Evolutionary conservation across 2,888 invertebrate species (phyloP), one percentile per base, ranked within the genome.

Genomic region (Oligia latruncula): DNA sequence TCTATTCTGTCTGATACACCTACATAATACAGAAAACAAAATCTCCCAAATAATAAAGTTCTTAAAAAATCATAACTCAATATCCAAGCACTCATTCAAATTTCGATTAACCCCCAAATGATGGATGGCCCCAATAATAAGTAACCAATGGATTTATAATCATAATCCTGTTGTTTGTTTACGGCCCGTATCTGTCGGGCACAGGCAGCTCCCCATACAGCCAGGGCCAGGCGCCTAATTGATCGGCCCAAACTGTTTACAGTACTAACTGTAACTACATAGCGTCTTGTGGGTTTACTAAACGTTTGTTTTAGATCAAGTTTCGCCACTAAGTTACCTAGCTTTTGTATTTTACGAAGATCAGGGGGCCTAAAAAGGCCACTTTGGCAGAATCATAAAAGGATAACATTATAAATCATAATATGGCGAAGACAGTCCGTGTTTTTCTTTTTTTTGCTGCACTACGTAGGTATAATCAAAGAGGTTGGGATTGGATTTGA

Each of bases 161-260:
- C 91, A 90, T 94, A 93, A 94, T 93, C 91, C 92, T 74, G 78
- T 83, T 95, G 94, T 95, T 94, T 95, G 95, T 94, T 94, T 93
- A 92, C 90, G 68, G 89, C 80, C 84, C 85, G 88, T 93, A 94
- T 93, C 94, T 90, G 81, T 55, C 75, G 88, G 88, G 88, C 87
- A 81, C 92, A 89, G 90, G 83, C 91, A 85, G 74, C 82, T 90
- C 85, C 89, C 90, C 86, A 88, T 84, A 85, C 90, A 77, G 87
- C 91, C 87, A 60, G 52, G 35, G 83, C 91, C 86, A 55, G 64
- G 43, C 76, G 85, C 84, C 85, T 93, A 93, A 95, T 94, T 93
- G 94, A 95, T 93, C 89, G 88, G 60, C 83, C 87, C 86, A 83
- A 55, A 68, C 78, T 90, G 88, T 82, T 86, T 86, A 66, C 82